These are phyloP conservation scores for Nothocercus julius DNA, from an alignment of 2,113 vertebrate genomes.

Conservation along the genomic window DNA sequence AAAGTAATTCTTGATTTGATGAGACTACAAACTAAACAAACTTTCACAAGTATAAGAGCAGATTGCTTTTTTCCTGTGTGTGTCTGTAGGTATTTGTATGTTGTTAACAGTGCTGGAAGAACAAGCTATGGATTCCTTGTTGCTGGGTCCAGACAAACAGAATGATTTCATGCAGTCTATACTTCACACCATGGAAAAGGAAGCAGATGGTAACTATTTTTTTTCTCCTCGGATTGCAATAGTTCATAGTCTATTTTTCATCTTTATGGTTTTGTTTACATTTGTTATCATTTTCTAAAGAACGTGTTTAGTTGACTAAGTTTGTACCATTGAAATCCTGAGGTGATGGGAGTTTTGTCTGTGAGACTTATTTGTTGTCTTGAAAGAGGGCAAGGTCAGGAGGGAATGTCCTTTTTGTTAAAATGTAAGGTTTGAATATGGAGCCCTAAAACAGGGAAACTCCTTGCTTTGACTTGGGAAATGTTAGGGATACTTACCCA, in stretches of 20 bases:
- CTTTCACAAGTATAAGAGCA: background rate
- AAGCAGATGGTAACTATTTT: constrained; percentile 72
- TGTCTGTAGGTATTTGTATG: constrained; percentile 86
- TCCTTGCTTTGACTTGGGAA: background rate
- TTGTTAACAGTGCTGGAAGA: constrained; percentile 86
- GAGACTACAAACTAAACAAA: background rate
- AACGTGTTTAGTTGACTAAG: background rate
- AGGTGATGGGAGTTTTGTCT: background rate
- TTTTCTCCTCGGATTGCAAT: background rate
- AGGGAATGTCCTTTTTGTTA: fast-evolving
- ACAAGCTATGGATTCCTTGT: constrained; percentile 87
- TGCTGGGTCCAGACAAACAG: constrained; percentile 83
- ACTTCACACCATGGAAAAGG: constrained; percentile 82
- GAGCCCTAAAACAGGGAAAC: background rate
- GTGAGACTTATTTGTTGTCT: background rate
- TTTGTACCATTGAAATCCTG: background rate
- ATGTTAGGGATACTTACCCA: background rate
- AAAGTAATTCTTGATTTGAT: background rate
- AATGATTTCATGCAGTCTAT: constrained; percentile 87
- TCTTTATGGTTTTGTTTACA: background rate
- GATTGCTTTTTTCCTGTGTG: background rate
- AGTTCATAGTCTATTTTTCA: background rate
- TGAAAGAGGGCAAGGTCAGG: background rate
- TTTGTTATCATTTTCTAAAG: background rate
- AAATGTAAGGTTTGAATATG: background rate